Base-by-base conservation (phyloP, 2,797 vertebrate genomes). In the Chelmon rostratus region DNA sequence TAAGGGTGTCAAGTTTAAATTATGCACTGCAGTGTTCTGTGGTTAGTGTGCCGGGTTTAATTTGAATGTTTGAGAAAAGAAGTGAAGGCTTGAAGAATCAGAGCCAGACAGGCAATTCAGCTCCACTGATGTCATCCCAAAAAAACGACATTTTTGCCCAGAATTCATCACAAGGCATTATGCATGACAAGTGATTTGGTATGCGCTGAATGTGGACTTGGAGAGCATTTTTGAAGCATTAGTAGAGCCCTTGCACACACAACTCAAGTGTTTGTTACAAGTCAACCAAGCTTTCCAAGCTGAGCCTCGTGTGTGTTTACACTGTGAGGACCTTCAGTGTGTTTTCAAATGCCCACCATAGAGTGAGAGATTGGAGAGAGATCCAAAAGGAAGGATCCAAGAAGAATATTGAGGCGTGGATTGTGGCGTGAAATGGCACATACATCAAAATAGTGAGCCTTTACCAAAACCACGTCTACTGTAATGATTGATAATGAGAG, bases 1-100 rank as follows among this genome's bases (percentile, higher is more conserved):
- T 92, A 59, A 86, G 79, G 86, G 92, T 93, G 93, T 94, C 92
- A 86, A 89, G 90, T 92, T 92, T 90, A 91, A 93, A 94, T 94
- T 88, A 91, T 86, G 89, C 85, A 68, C 91, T 47, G 83, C 68
- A 42, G 90, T 79, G 82, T 85, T 88, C 88, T 89, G 89, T 66
- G 90, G 92, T 92, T 74, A 73, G 76, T 53, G 73, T 89, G 91
- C 78, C 89, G 57, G 78, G 12, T 89, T 82, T 91, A 91, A 93
- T 93, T 94, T 92, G 85, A 82, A 84, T 83, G 86, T 93, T 91
- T 91, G 85, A 74, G 85, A 76, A 74, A 86, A 73, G 79, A 78
- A 68, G 76, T 87, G 87, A 92, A 84, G 82, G 86, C 82, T 82
- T 72, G 64, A 73, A 87, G 89, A 90, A 89, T 79, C 64, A 0